Base-by-base conservation (phyloP, 1,140 invertebrate genomes). In the Coptotermes formosanus region DNA sequence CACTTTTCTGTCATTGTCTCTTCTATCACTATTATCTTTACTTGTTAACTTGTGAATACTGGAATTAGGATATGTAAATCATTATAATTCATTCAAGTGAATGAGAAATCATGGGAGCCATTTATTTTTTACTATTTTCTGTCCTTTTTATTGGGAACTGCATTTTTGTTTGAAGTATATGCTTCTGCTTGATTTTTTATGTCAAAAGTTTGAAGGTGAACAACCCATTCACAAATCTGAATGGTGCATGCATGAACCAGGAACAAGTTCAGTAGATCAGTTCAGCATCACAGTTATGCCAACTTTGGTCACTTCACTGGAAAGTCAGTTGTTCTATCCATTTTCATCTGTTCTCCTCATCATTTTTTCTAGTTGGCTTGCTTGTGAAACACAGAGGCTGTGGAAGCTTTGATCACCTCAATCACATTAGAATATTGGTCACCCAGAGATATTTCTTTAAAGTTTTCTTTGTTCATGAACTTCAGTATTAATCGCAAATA, bases 221-320 rank as follows among this genome's bases (percentile, higher is more conserved):
- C 64, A 75, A 75, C 64, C 25, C 64, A 75, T 25, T 75, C 64
- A 30, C n/a, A 30, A 30, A 16, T 75, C 4, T 30, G 64, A 75
- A 16, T 30, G 64, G n/a, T 30, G 64, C 52, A 4, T 30, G 64
- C 64, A 75, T 75, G n/a, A 75, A 75, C 25, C 64, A 30, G n/a
- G n/a, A n/a, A 30, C n/a, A 30, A n/a, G 25, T 75, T 75, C 59
- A 8, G 2, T 8, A 30, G 25, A 75, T n/a, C 64, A 30, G 64
- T 75, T 75, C 7, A 75, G 14, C 64, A 75, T 25, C 64, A n/a
- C 64, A 30, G 25, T 75, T 75, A 30, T 75, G 25, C 64, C 64
- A 75, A 75, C 64, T 75, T 75, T 75, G 64, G n/a, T 75, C 64
- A 75, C 64, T 69, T 69, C 14, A 30, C 64, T n/a, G 64, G 64